A percentile compares a stretch with the other conserved stretches of the same genome.
Conservation (phyloP, 2,113 vertebrate genomes). For the Mellivora capensis region DNA sequence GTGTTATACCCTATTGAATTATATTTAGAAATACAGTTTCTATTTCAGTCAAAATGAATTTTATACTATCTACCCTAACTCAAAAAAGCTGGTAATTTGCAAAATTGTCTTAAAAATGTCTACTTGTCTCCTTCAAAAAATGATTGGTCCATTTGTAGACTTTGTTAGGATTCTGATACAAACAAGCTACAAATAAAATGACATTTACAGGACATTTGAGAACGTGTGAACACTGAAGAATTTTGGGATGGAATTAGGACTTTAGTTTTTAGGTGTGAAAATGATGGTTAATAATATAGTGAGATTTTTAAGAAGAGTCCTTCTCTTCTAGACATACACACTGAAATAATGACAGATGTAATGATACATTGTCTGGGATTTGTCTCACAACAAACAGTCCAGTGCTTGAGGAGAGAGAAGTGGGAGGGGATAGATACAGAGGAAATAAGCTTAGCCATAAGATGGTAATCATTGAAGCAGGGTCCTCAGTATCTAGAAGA, state of each 20-base stretch:
- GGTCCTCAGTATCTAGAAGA: neutral
- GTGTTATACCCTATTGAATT: neutral
- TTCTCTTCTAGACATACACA: neutral
- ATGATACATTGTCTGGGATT: neutral
- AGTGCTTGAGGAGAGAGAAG: neutral
- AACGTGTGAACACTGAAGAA: neutral
- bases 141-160: neutral
- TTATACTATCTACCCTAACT: neutral
- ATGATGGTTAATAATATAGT: neutral
- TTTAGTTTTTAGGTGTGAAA: conserved; percentile 10
- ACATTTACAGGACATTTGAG: neutral
- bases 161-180: neutral
- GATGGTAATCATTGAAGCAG: neutral
- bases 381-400: neutral
- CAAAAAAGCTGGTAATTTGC: neutral
- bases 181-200: neutral
- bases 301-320: neutral
- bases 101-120: neutral
- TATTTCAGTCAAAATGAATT: neutral
- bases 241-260: neutral
- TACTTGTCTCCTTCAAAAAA: neutral
- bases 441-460: neutral
- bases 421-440: neutral
- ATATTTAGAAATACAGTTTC: neutral
- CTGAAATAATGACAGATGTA: neutral